These are phyloP conservation scores for Pomatorhinus ruficollis DNA, from an alignment of 2,113 vertebrate genomes.

Conservation along the genomic window DNA sequence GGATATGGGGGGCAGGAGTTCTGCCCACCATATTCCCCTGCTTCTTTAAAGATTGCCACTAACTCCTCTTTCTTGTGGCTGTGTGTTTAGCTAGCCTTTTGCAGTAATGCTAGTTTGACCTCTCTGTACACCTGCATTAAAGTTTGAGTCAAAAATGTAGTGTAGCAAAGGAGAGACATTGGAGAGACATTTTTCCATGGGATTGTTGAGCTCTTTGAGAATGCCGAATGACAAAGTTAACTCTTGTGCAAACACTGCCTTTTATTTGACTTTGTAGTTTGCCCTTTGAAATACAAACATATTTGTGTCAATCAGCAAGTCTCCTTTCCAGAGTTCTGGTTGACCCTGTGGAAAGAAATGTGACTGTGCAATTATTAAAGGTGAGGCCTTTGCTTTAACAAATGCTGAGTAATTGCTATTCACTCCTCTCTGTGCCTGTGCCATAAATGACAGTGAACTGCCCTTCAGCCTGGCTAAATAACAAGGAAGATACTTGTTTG, in stretches of 20 bases:
- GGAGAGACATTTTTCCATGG: not conserved
- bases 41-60: not conserved
- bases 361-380: constrained; percentile 61
- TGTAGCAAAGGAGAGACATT: not conserved
- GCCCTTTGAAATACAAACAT: constrained; percentile 58
- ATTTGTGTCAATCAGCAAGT: constrained; percentile 46
- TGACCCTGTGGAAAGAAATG: constrained; percentile 39
- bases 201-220: not conserved
- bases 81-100: not conserved
- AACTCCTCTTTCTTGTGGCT: not conserved
- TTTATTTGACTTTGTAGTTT: constrained; percentile 54
- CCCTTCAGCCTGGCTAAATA: not conserved
- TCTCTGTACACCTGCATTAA: not conserved
- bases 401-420: constrained; percentile 35
- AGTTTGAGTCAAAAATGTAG: not conserved
- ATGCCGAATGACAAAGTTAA: constrained; percentile 30
- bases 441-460: not conserved
- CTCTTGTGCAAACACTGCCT: constrained; percentile 36
- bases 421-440: not conserved
- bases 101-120: not conserved
- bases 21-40: not conserved
- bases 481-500: constrained; percentile 1
- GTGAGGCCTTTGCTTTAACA: not conserved
- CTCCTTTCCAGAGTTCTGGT: constrained; percentile 44
- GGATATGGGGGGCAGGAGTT: not conserved